These are phyloP conservation scores for Cephus nigrinus DNA, from an alignment of 2,888 invertebrate genomes.

Conservation along the genomic window DNA sequence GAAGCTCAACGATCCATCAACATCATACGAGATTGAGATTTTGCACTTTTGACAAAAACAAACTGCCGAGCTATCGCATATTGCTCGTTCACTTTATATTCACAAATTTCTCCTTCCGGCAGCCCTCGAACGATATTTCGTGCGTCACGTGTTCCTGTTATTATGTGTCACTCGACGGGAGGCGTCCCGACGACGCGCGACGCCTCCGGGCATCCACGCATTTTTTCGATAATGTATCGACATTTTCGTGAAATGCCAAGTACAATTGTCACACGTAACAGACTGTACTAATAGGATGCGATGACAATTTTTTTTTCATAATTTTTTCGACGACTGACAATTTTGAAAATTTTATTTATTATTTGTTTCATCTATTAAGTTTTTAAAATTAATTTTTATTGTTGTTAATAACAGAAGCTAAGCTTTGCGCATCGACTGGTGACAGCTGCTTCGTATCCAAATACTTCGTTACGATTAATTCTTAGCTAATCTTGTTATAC, in stretches of 20 bases:
- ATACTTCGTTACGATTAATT: slow-evolving; percentile 62
- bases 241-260: slow-evolving; percentile 21
- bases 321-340: no score
- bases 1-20: slow-evolving; percentile 42
- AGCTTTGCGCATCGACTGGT: no score
- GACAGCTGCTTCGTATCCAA: slow-evolving; percentile 68
- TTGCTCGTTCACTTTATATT: slow-evolving; percentile 37
- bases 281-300: no score
- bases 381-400: no score
- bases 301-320: no score
- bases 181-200: slow-evolving; percentile 15
- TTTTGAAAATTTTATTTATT: no score
- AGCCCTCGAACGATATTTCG: slow-evolving; percentile 12
- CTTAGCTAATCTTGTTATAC: slow-evolving; percentile 74
- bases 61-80: slow-evolving; percentile 26
- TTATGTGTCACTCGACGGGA: slow-evolving; percentile 35
- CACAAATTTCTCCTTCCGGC: slow-evolving; percentile 29
- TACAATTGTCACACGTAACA: no score
- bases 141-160: slow-evolving; percentile 45
- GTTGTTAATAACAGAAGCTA: no score
- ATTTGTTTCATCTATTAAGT: no score
- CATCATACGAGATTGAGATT: slow-evolving; percentile 48
- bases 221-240: slow-evolving; percentile 24
- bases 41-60: slow-evolving; percentile 41
- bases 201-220: slow-evolving; percentile 7